A percentile compares a stretch with the other conserved stretches of the same genome.
Evolutionary conservation across 2,888 invertebrate species (phyloP).

Genomic region (Oligia latruncula): DNA sequence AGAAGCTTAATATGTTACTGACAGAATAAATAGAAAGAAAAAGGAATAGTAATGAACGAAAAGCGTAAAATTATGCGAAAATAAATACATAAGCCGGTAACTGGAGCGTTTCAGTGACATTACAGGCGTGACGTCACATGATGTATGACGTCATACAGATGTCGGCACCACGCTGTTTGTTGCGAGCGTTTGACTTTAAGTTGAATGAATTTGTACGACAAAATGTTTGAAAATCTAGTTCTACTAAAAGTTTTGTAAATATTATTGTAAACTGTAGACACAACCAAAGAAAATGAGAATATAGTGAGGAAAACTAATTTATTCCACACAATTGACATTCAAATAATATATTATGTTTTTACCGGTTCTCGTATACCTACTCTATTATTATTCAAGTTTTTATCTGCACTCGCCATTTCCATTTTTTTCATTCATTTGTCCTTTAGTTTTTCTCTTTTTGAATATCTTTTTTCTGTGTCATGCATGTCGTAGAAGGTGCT

Average conservation of each 20-base stretch:
- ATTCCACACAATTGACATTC: neutral
- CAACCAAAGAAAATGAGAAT: neutral
- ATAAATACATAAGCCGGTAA: neutral
- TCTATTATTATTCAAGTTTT: neutral
- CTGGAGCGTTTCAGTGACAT: neutral
- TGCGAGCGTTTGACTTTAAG: too few relatives aligned
- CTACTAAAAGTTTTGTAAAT: too few relatives aligned
- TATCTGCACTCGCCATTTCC: neutral
- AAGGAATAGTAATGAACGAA: neutral
- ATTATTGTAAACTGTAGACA: neutral
- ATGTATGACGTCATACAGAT: conserved; percentile 17
- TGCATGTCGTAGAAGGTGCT: neutral
- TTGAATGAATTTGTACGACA: too few relatives aligned
- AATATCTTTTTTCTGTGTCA: too few relatives aligned
- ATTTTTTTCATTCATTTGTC: neutral
- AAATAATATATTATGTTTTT: neutral
- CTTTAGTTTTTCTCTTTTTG: too few relatives aligned
- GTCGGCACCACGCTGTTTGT: neutral
- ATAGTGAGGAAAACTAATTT: neutral
- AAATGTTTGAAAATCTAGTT: too few relatives aligned
- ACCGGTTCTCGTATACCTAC: neutral
- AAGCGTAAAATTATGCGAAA: neutral
- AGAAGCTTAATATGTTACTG: neutral
- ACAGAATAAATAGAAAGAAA: neutral
- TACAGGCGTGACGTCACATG: neutral